Conservation (phyloP, 2,113 vertebrate species). For the Limanda limanda region DNA sequence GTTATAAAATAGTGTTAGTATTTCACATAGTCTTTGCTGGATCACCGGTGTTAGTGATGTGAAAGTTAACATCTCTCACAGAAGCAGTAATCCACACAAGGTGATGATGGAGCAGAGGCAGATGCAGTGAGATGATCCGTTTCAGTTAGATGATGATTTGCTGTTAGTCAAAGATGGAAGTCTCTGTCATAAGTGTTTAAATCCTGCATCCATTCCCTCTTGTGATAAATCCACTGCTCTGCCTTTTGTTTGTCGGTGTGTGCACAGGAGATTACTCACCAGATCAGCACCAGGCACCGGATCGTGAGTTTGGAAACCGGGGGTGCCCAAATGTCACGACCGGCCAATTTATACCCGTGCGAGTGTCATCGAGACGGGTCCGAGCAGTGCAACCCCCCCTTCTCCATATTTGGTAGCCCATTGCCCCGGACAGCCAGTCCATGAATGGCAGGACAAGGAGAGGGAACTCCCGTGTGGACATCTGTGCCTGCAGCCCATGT, state of each 20-base stretch:
- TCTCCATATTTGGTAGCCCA: slow-evolving; percentile 90
- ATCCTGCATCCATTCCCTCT: slow-evolving; percentile 29
- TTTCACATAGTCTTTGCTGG: neutral
- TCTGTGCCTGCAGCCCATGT: slow-evolving; percentile 82
- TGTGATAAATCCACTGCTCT: slow-evolving; percentile 34
- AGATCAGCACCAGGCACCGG: slow-evolving; percentile 68
- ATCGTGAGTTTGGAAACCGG: slow-evolving; percentile 66
- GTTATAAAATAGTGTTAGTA: neutral
- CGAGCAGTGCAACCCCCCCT: slow-evolving; percentile 79
- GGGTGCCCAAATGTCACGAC: slow-evolving; percentile 54
- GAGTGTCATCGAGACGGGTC: slow-evolving; percentile 43
- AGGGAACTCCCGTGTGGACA: slow-evolving; percentile 67
- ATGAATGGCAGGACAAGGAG: slow-evolving; percentile 87
- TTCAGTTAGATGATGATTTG: slow-evolving; percentile 23
- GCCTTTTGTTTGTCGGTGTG: neutral
- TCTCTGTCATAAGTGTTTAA: slow-evolving; percentile 17
- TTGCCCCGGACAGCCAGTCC: slow-evolving; percentile 82
- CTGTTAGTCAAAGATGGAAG: slow-evolving; percentile 24
- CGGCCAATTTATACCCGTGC: slow-evolving; percentile 78
- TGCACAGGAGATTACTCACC: slow-evolving; percentile 78
- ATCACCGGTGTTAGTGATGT: neutral
- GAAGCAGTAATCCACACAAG: slow-evolving; percentile 2
- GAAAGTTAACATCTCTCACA: neutral
- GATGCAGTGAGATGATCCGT: slow-evolving; percentile 8
- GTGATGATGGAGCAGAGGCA: neutral